Conservation (phyloP, 2,888 invertebrate species). For the Nipponacmea schrenckii region DNA sequence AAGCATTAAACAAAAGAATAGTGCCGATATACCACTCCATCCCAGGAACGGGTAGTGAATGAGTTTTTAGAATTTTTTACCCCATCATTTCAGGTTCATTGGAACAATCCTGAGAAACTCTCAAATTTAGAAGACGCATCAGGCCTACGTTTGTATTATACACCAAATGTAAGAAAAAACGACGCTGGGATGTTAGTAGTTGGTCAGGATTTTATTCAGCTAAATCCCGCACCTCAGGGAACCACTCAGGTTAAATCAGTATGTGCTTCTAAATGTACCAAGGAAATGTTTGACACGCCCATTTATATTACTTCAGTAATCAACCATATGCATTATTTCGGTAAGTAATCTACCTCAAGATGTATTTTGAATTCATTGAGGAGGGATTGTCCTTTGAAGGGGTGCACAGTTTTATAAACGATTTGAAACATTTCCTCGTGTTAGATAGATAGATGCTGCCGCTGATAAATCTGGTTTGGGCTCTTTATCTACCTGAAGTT, state of each 20-base stretch:
- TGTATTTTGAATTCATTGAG: no score
- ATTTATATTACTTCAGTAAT: slow-evolving; percentile 51
- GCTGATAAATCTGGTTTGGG: no score
- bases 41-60: no score
- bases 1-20: no score
- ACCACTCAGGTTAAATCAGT: slow-evolving; percentile 30
- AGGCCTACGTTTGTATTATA: slow-evolving; percentile 30
- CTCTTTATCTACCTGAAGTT: no score
- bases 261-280: slow-evolving; percentile 46
- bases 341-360: slow-evolving; percentile 24
- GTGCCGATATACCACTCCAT: no score
- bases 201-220: slow-evolving; percentile 32
- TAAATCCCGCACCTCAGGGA: slow-evolving; percentile 29
- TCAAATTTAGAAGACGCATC: slow-evolving; percentile 28
- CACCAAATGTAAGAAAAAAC: slow-evolving; percentile 23
- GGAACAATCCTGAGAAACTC: slow-evolving; percentile 31
- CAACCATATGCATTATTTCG: slow-evolving; percentile 57
- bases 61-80: no score
- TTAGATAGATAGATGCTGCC: no score
- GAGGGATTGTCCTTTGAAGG: no score
- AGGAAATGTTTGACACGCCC: slow-evolving; percentile 42
- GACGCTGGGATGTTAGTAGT: slow-evolving; percentile 36
- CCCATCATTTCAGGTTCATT: slow-evolving; percentile 26
- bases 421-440: no score
- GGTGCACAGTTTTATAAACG: no score